A percentile compares a stretch with the other conserved stretches of the same genome.
These are phyloP conservation scores for Mycogona germanica DNA, from an alignment of 2,888 invertebrate genomes.

Conservation along the genomic window DNA sequence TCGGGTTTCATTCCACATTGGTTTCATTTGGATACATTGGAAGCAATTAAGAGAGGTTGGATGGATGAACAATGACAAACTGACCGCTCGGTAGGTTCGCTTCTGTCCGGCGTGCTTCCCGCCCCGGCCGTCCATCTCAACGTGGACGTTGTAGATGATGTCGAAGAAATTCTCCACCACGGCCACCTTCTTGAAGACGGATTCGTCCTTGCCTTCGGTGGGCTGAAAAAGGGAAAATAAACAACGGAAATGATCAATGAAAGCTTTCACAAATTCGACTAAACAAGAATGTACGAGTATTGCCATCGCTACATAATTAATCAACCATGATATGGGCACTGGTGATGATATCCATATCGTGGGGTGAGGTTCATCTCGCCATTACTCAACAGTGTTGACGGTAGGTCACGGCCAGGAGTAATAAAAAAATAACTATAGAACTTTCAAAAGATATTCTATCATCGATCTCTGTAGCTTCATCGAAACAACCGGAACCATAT, in stretches of 20 bases:
- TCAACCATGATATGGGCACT: too few relatives aligned
- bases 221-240: background rate
- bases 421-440: too few relatives aligned
- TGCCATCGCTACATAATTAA: too few relatives aligned
- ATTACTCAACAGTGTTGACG: too few relatives aligned
- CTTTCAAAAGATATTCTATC: too few relatives aligned
- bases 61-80: conserved; percentile 30
- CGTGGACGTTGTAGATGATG: conserved; percentile 91
- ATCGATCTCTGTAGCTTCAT: too few relatives aligned
- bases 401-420: too few relatives aligned
- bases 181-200: conserved; percentile 74
- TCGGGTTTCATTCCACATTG: background rate
- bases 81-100: conserved; percentile 88
- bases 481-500: too few relatives aligned
- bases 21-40: background rate
- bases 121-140: conserved; percentile 73
- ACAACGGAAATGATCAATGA: background rate
- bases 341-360: too few relatives aligned
- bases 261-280: too few relatives aligned
- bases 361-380: too few relatives aligned
- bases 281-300: too few relatives aligned
- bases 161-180: conserved; percentile 97
- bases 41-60: background rate
- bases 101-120: conserved; percentile 97
- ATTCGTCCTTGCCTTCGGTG: background rate